phyloP scores from a whole-genome alignment of 2,113 vertebrate species.

The Corythoichthys haematopterus region DNA sequence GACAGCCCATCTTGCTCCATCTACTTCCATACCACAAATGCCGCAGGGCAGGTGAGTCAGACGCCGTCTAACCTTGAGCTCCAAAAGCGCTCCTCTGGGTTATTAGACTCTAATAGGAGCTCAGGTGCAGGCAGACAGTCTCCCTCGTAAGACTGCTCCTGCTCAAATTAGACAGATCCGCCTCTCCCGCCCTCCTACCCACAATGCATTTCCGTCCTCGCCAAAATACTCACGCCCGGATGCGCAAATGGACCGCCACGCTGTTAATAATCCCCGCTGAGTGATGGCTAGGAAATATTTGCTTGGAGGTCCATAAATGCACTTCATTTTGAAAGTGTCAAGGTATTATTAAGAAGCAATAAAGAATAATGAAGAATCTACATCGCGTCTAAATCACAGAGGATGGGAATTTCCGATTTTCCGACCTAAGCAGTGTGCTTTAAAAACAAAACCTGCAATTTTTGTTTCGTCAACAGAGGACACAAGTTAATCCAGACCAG shows the following conservation, averaged over 20 bases:
- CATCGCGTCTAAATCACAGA: conserved; percentile 33
- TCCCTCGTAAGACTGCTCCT: conserved; percentile 1
- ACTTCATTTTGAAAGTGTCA: conserved; percentile 37
- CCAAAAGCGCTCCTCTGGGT: conserved; percentile 26
- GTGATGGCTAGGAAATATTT: conserved; percentile 38
- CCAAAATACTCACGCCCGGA: background rate
- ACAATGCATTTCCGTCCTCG: conserved; percentile 10
- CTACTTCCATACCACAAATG: conserved; percentile 31
- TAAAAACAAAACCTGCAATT: background rate
- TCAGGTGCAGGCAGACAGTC: conserved; percentile 23
- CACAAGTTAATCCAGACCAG: background rate
- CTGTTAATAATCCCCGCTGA: background rate
- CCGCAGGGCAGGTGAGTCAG: conserved; percentile 42
- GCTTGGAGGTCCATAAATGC: conserved; percentile 37
- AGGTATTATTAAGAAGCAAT: conserved; percentile 26
- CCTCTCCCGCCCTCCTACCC: background rate
- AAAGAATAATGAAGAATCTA: conserved; percentile 34
- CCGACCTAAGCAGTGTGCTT: background rate
- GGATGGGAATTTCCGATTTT: background rate
- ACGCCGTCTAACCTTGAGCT: conserved; percentile 45
- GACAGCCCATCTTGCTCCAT: background rate
- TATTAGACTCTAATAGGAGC: conserved; percentile 42
- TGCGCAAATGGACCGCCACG: background rate
- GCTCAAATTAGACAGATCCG: no score
- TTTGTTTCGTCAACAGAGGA: background rate